Conservation (phyloP, 2,797 vertebrate species). For the Apogon talboti region DNA sequence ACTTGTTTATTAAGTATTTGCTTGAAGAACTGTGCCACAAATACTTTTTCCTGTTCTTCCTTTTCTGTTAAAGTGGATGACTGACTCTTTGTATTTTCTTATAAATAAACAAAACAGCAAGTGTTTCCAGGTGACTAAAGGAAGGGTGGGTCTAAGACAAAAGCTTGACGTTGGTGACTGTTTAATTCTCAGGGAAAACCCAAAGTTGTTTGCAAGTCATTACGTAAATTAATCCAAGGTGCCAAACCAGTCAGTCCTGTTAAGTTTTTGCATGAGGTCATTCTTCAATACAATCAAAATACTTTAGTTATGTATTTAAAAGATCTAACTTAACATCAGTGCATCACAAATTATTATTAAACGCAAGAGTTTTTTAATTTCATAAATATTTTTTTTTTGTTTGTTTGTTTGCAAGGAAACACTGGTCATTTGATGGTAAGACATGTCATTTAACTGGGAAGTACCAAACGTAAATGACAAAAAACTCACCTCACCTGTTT, state of each 20-base stretch:
- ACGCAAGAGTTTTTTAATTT: no score
- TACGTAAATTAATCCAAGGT: not conserved
- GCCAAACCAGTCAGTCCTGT: slow-evolving; percentile 49
- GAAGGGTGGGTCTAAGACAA: not conserved
- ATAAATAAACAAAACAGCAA: not conserved
- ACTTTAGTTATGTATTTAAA: not conserved
- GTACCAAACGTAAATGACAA: slow-evolving; percentile 15
- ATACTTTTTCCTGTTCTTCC: no score
- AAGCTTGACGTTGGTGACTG: not conserved
- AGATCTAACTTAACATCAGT: not conserved
- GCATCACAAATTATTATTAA: not conserved
- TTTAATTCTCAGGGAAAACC: not conserved
- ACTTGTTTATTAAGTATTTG: no score
- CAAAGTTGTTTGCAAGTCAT: slow-evolving; percentile 1
- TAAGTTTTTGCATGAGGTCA: slow-evolving; percentile 15
- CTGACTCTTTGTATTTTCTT: no score
- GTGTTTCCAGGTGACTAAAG: not conserved
- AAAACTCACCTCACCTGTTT: slow-evolving; percentile 75
- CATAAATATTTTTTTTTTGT: no score
- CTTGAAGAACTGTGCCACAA: no score
- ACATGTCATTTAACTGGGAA: slow-evolving; percentile 1
- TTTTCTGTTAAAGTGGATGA: no score
- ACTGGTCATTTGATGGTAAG: not conserved
- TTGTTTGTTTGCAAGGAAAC: not conserved
- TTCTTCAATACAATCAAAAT: not conserved